Conservation (phyloP, 2,888 invertebrate species). For the Caradrina kadenii region DNA sequence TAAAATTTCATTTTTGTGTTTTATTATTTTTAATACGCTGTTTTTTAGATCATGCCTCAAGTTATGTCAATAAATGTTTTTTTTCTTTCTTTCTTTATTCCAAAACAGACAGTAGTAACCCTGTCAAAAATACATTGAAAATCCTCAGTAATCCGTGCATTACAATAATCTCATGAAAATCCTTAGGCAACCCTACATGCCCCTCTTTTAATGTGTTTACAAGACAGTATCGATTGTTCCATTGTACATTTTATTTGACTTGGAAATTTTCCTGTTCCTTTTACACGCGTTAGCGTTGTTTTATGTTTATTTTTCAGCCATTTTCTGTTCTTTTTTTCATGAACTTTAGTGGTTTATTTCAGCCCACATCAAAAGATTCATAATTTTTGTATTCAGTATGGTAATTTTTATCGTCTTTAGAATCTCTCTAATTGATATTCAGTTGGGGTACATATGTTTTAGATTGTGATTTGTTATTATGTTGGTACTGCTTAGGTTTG, state of each 20-base stretch:
- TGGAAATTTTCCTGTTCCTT: slow-evolving; percentile 85
- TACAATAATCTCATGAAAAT: slow-evolving; percentile 58
- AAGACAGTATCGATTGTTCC: slow-evolving; percentile 89
- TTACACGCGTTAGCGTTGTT: slow-evolving; percentile 73
- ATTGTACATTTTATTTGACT: slow-evolving; percentile 89
- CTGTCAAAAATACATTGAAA: slow-evolving; percentile 18
- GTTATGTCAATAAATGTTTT: no score
- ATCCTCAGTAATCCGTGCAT: slow-evolving; percentile 56
- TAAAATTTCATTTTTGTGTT: no score
- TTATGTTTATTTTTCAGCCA: slow-evolving; percentile 74
- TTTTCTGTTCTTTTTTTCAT: slow-evolving; percentile 42
- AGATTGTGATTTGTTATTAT: slow-evolving; percentile 6
- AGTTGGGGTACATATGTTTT: slow-evolving; percentile 55
- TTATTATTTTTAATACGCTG: no score
- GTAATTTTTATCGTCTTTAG: slow-evolving; percentile 61
- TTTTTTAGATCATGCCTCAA: no score
- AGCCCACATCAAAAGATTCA: slow-evolving; percentile 63
- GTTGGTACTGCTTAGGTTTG: neutral
- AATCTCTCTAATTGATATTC: slow-evolving; percentile 54
- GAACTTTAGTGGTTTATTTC: slow-evolving; percentile 34
- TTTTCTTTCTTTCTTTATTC: no score
- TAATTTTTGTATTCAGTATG: slow-evolving; percentile 61
- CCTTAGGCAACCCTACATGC: slow-evolving; percentile 61
- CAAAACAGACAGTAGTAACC: slow-evolving; percentile 15
- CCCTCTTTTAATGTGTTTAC: slow-evolving; percentile 90